Conservation (phyloP, 2,888 invertebrate species). For the Branchipolynoe longqiensis region DNA sequence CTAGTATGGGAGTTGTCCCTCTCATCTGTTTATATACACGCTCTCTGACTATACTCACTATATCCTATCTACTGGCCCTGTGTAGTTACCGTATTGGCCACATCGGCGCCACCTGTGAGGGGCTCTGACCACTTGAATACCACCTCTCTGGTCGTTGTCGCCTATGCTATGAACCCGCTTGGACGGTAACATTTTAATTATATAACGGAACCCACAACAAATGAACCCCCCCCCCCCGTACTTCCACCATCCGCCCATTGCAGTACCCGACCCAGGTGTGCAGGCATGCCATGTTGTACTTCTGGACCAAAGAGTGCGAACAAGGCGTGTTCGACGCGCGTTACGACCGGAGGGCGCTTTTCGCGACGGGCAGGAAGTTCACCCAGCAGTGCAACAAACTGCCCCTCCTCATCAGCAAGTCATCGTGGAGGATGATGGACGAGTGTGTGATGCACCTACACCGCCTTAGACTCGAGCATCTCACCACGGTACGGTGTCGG, state of each 20-base stretch:
- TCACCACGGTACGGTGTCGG: too few relatives aligned
- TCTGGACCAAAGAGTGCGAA: constrained; percentile 81
- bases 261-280: constrained; percentile 82
- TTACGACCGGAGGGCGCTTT: constrained; percentile 80
- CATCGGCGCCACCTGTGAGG: too few relatives aligned
- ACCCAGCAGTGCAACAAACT: constrained; percentile 74
- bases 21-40: too few relatives aligned
- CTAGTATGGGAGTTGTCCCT: too few relatives aligned
- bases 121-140: too few relatives aligned
- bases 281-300: constrained; percentile 79
- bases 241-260: background rate
- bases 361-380: constrained; percentile 77
- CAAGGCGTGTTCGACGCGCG: constrained; percentile 78
- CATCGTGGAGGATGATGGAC: constrained; percentile 76
- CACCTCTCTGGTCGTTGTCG: too few relatives aligned
- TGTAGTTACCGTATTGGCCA: too few relatives aligned
- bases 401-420: constrained; percentile 72
- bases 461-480: constrained; percentile 78
- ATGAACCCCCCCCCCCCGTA: background rate
- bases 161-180: too few relatives aligned
- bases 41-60: too few relatives aligned
- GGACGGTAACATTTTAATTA: too few relatives aligned
- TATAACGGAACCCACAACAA: too few relatives aligned
- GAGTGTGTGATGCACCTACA: constrained; percentile 78
- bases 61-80: too few relatives aligned